Conservation (phyloP, 2,113 vertebrate species). For the Gymnogyps californianus region DNA sequence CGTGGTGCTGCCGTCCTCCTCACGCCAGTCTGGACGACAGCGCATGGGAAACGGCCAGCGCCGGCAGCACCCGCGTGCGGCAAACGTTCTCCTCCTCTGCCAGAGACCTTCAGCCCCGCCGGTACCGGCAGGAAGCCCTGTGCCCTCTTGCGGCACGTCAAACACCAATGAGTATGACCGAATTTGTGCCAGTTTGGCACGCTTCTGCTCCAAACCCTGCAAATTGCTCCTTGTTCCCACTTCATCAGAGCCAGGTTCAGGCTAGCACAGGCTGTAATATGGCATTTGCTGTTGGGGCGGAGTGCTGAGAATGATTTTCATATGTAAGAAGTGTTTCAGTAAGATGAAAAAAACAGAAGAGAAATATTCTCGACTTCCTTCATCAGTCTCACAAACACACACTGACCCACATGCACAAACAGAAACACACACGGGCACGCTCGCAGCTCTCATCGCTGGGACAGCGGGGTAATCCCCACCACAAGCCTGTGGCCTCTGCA, state of each 20-base stretch:
- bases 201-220: background rate
- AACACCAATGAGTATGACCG: no score
- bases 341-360: background rate
- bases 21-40: fast-evolving
- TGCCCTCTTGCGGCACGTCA: background rate
- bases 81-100: background rate
- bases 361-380: background rate
- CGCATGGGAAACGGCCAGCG: fast-evolving
- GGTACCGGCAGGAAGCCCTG: background rate
- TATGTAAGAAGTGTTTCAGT: background rate
- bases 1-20: background rate
- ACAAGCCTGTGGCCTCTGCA: background rate
- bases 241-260: background rate
- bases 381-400: background rate
- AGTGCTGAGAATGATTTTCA: background rate
- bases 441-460: fast-evolving
- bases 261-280: background rate
- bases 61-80: fast-evolving
- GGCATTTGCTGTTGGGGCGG: background rate
- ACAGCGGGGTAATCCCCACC: background rate
- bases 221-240: background rate
- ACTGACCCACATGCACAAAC: background rate
- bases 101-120: background rate
- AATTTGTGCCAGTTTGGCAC: no score
- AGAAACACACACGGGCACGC: fast-evolving